These are phyloP conservation scores for Acinonyx jubatus DNA, from an alignment of 2,113 vertebrate species.

Conservation along the genomic window DNA sequence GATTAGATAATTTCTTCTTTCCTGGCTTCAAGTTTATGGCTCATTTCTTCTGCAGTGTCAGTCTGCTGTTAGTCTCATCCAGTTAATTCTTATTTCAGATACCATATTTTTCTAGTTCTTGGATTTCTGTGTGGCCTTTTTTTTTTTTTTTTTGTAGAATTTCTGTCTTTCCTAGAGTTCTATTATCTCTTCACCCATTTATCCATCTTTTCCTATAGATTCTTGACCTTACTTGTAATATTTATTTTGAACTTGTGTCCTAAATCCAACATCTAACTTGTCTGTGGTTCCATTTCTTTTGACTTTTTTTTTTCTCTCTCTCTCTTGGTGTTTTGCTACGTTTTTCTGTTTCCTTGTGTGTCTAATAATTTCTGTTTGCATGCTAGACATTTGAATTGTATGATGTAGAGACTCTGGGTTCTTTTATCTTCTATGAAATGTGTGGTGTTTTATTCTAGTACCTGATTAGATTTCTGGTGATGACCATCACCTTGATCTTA, in stretches of 20 bases:
- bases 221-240: background rate
- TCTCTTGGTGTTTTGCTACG: background rate
- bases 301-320: background rate
- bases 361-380: background rate
- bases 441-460: background rate
- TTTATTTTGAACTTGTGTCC: background rate
- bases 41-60: background rate
- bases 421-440: background rate
- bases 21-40: background rate
- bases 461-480: background rate
- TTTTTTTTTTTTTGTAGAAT: background rate
- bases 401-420: background rate
- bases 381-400: background rate
- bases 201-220: background rate
- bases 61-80: background rate
- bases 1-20: background rate
- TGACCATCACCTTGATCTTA: background rate
- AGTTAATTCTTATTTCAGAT: background rate
- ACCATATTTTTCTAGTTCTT: background rate
- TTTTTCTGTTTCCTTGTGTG: background rate
- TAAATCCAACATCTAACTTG: background rate
- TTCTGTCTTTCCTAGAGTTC: background rate
- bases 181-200: background rate
- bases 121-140: background rate
- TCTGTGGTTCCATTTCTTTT: background rate